Base-by-base conservation (phyloP, 2,888 invertebrate genomes). In the Euphydryas editha region DNA sequence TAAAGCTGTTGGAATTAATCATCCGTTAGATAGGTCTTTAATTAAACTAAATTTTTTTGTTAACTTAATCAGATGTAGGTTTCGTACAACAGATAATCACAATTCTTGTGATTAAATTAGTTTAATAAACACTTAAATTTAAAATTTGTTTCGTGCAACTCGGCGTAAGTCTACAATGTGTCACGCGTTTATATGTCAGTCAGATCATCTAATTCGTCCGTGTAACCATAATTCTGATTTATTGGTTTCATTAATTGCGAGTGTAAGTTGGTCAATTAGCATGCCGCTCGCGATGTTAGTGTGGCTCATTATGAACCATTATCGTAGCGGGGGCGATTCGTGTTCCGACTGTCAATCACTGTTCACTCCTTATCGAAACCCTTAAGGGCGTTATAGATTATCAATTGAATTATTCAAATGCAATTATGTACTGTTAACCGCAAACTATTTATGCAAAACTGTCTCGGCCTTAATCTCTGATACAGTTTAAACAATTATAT, bases 291-390 rank as follows among this genome's bases (percentile, higher is more conserved):
- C 74, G 74, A 74, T 75, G 77, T 74, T 75, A 73, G 70, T 73
- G 78, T 71, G 78, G 78, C 82, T 87, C 84, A 86, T 90, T 89
- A 90, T 78, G 69, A 79, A 70, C 85, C 85, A 87, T 89, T 87
- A 90, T 82, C 78, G 78, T 79, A 78, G 78, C 77, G 75, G 78
- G 80, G 82, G 77, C 83, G 79, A 62, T 72, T 85, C 90, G 87
- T 88, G 90, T 76, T 71, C 75, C 71, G 89, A 78, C 79, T 88
- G 73, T 72, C 68, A 78, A 88, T 73, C 44, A 69, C 65, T 67
- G 72, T 71, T 70, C 80, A 77, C 77, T 78, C 84, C 83, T 79
- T 80, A 78, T 75, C 63, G 65, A 73, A n/a, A 76, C 74, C 75
- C 80, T 80, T 76, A 77, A 78, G 82, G 79, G 76, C 78, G 73